phyloP scores from a whole-genome alignment of 1,140 invertebrate genomes.

The Drosophila ambigua region DNA sequence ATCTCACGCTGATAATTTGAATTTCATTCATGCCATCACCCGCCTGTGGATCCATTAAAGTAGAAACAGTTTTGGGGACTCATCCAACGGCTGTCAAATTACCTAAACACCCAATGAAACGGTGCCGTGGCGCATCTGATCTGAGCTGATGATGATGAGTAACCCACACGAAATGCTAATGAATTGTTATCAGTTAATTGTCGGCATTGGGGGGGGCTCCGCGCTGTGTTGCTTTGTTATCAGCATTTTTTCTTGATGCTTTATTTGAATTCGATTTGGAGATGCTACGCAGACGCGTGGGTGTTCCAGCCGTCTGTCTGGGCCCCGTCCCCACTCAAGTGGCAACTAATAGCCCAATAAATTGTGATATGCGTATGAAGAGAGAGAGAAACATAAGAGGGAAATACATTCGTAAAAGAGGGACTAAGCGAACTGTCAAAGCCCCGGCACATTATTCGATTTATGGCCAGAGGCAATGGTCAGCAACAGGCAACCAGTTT shows the following conservation, averaged over 20 bases:
- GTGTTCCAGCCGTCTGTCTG: constrained; percentile 38
- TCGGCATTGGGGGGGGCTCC: constrained; percentile 24
- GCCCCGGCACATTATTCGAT: constrained; percentile 60
- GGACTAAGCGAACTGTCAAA: constrained; percentile 58
- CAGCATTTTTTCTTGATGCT: constrained; percentile 56
- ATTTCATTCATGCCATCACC: constrained; percentile 12
- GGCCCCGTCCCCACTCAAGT: constrained; percentile 54
- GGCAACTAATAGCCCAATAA: constrained; percentile 77
- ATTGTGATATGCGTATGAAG: constrained; percentile 40
- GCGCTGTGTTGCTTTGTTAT: constrained; percentile 45
- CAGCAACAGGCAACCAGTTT: constrained; percentile 48
- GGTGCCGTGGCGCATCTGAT: constrained; percentile 11
- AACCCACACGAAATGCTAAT: constrained; percentile 71
- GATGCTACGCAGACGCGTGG: constrained; percentile 42
- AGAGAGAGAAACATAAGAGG: constrained; percentile 18
- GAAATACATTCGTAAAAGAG: constrained; percentile 7
- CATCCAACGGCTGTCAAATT: constrained; percentile 74
- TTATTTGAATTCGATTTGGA: constrained; percentile 56
- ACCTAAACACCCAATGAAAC: constrained; percentile 63
- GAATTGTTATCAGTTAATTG: constrained; percentile 76
- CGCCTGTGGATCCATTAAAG: constrained; percentile 20
- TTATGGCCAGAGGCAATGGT: constrained; percentile 49
- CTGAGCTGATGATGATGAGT: constrained; percentile 15
- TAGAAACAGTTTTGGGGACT: constrained; percentile 27
- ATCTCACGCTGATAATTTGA: not conserved